Base-by-base conservation (phyloP, 2,113 vertebrate genomes). In the Cathartes aura region DNA sequence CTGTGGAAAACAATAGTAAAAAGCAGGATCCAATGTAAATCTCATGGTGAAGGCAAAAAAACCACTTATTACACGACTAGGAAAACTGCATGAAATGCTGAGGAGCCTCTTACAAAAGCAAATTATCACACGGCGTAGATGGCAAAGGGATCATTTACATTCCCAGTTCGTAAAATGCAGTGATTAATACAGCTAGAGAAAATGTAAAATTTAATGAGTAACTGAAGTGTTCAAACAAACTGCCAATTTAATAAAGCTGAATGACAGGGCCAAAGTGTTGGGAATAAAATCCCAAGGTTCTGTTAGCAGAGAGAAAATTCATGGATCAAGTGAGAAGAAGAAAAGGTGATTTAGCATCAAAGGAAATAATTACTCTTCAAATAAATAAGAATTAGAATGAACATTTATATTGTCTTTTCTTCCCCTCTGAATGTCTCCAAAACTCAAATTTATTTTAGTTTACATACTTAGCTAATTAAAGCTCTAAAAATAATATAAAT, bases 401-500 rank as follows among this genome's bases (percentile, higher is more conserved):
- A 58, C 52, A 90, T 87, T 92, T 89, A 88, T 79, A 96, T 47
- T 88, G 58, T 62, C 88, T 93, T 89, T 67, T 71, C 45, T 47
- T 76, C 72, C 27, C 11, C 60, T 67, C 12, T n/a, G 55, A 84
- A 82, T 7, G 20, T 68, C 76, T 93, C 73, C 47, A 84, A 96
- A 95, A 81, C 15, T 88, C 34, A 89, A 74, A 96, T 83, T 93
- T 92, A 84, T 94, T 95, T 88, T 59, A 62, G 83, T 92, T 96
- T 92, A 91, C 74, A 82, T 43, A 83, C 63, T 97, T 90, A 83
- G 36, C 91, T 96, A 96, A 97, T 97, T 97, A 95, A 96, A 91
- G 59, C 59, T 68, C 82, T 87, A 86, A 83, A 91, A 97, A 96
- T 90, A 94, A 93, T 92, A 75, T 53, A 83, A 82, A 40, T 43